These are phyloP conservation scores for Drosophila monieri DNA, from an alignment of 2,888 invertebrate species.

Conservation along the genomic window DNA sequence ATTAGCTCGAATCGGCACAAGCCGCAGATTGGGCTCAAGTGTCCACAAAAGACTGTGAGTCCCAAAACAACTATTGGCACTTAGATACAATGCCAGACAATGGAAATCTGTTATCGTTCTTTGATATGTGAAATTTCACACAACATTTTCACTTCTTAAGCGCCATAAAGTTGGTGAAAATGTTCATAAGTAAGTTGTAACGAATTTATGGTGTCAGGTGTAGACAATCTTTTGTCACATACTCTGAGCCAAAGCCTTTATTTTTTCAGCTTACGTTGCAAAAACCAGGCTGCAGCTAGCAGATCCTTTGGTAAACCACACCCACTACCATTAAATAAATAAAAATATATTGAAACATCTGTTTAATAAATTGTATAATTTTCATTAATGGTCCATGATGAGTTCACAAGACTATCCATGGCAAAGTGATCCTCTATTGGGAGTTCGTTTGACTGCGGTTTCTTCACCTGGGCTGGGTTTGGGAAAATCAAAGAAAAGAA, in stretches of 20 bases:
- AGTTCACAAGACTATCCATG: not conserved
- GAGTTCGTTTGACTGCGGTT: conserved; percentile 10
- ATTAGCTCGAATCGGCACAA: conserved; percentile 67
- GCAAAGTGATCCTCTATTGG: conserved; percentile 3
- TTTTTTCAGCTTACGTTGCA: conserved; percentile 63
- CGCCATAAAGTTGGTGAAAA: conserved; percentile 35
- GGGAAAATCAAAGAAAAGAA: conserved; percentile 55
- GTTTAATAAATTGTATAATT: conserved; percentile 2
- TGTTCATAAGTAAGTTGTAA: conserved; percentile 28
- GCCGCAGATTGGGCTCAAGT: conserved; percentile 33
- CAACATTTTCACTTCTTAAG: conserved; percentile 30
- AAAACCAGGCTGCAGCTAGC: conserved; percentile 42
- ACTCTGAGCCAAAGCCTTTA: conserved; percentile 35
- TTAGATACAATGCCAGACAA: conserved; percentile 11
- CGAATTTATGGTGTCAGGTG: conserved; percentile 8
- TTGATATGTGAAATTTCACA: conserved; percentile 38
- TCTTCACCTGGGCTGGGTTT: conserved; percentile 12
- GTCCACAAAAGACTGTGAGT: conserved; percentile 34
- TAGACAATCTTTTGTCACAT: conserved; percentile 7
- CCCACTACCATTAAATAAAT: too few relatives aligned
- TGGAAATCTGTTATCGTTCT: conserved; percentile 10
- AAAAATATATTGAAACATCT: too few relatives aligned
- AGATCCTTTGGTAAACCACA: conserved; percentile 63
- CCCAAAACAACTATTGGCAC: conserved; percentile 29
- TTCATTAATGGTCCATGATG: not conserved